phyloP scores from a whole-genome alignment of 1,140 invertebrate species.

The Maniola jurtina region DNA sequence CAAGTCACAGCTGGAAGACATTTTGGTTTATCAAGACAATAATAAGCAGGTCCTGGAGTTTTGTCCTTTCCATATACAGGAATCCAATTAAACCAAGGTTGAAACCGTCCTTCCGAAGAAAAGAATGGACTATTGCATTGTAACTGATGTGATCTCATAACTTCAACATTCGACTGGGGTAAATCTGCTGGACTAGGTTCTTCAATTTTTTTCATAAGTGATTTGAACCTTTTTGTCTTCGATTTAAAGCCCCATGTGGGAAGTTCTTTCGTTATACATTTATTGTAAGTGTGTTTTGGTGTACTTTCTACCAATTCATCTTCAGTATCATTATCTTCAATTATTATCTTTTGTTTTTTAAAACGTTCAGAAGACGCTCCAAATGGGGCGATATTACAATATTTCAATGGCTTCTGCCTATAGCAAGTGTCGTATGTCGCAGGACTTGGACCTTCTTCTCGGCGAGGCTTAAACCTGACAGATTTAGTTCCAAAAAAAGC shows the following conservation, averaged over 20 bases:
- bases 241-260: slow-evolving; percentile 63
- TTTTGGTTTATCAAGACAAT: slow-evolving; percentile 42
- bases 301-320: slow-evolving; percentile 15
- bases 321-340: slow-evolving; percentile 34
- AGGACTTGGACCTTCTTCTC: slow-evolving; percentile 53
- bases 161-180: slow-evolving; percentile 23
- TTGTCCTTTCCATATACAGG: slow-evolving; percentile 41
- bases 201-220: slow-evolving; percentile 42
- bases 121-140: slow-evolving; percentile 53
- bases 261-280: slow-evolving; percentile 16
- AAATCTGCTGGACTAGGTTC: slow-evolving; percentile 50
- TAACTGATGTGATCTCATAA: slow-evolving; percentile 28
- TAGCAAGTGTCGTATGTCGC: slow-evolving; percentile 44
- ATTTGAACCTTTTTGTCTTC: slow-evolving; percentile 51
- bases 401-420: slow-evolving; percentile 37
- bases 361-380: slow-evolving; percentile 47
- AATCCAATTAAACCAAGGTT: slow-evolving; percentile 60
- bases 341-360: slow-evolving; percentile 22
- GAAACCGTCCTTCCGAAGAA: slow-evolving; percentile 56
- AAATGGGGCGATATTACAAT: slow-evolving; percentile 51
- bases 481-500: slow-evolving; percentile 54
- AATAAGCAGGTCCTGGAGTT: slow-evolving; percentile 55
- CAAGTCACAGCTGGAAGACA: slow-evolving; percentile 44
- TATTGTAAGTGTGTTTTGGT: slow-evolving; percentile 16
- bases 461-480: slow-evolving; percentile 45